Evolutionary conservation across 2,888 invertebrate species (phyloP).

Genomic region (Sarcophaga caerulescens): DNA sequence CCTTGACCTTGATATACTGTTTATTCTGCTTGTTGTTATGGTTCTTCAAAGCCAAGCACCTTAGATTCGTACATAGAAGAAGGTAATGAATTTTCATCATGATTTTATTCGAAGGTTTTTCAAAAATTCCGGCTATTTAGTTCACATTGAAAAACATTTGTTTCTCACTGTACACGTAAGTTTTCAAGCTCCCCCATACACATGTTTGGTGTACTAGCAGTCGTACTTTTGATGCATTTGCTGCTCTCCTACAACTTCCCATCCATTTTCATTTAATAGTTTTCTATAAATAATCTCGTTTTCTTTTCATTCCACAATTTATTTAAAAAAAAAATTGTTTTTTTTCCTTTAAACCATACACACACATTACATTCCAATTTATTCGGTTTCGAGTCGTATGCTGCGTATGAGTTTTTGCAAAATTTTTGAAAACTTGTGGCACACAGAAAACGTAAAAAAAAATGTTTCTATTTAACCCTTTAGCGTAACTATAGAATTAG

Average conservation of each 20-base stretch:
- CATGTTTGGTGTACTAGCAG: conserved; percentile 5
- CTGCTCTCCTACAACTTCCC: conserved; percentile 34
- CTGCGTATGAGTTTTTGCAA: background rate
- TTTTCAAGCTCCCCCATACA: background rate
- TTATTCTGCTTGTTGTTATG: too few species aligned
- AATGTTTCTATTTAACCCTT: conserved; percentile 11
- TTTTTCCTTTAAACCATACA: background rate
- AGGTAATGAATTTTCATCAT: too few species aligned
- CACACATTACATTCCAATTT: conserved; percentile 33
- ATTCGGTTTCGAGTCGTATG: background rate
- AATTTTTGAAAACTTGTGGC: background rate
- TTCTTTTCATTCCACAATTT: conserved; percentile 9
- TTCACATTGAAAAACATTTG: too few species aligned
- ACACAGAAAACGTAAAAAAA: background rate
- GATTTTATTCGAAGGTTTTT: too few species aligned
- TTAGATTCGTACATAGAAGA: too few species aligned
- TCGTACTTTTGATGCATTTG: background rate
- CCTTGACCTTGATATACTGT: too few species aligned
- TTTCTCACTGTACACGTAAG: background rate
- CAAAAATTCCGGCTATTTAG: too few species aligned
- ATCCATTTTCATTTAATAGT: conserved; percentile 37
- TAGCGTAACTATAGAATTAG: too few species aligned
- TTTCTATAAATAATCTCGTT: conserved; percentile 56
- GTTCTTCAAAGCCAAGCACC: too few species aligned
- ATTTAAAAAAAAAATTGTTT: background rate